Evolutionary conservation across 2,113 vertebrate species (phyloP), one percentile per base, ranked within the genome.

Genomic region (Barbus barbus): DNA sequence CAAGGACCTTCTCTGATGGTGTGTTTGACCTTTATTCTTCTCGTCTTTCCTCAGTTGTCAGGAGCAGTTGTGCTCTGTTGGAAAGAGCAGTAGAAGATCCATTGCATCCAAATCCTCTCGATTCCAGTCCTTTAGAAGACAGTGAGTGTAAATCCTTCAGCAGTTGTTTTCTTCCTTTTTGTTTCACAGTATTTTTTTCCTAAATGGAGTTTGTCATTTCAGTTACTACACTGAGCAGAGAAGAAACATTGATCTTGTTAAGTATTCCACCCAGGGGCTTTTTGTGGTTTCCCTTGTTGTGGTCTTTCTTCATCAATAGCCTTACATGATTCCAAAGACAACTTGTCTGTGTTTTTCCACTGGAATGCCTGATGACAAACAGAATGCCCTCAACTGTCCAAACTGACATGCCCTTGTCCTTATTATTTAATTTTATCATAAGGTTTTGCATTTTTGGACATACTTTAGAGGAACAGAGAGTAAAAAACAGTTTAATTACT

Each of bases 121-220:
- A 80, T 61, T 48, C 82, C 63, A 88, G 83, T 28, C 67, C 78
- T 80, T 86, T 86, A 44, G 88, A 92, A n/a, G 85, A 90, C 79
- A 85, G 60, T 53, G 87, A 89, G 87, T 81, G 93, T 95, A 92
- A 93, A 90, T 87, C 53, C 28, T 78, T 51, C 20, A 74, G 51
- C 24, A 73, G 26, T n/a, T 46, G 41, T 76, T 24, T 65, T 53
- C 33, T 44, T 20, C 11, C 24, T 46, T n/a, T 80, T 14, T 41
- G 5, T 18, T 80, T 56, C 6, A 28, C 28, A 7, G 3, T 2
- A 14, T 76, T 36, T 65, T 33, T 33, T 69, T 38, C 41, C 46
- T 58, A 76, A 83, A 83, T 83, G 28, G 58, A 53, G 71, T 82
- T 82, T 86, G 26, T 86, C 61, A 82, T 78, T 83, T 28, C 12